These are phyloP conservation scores for Palythoa caribaeorum DNA, from an alignment of 92 coral and sea anemone genomes.

Conservation along the genomic window DNA sequence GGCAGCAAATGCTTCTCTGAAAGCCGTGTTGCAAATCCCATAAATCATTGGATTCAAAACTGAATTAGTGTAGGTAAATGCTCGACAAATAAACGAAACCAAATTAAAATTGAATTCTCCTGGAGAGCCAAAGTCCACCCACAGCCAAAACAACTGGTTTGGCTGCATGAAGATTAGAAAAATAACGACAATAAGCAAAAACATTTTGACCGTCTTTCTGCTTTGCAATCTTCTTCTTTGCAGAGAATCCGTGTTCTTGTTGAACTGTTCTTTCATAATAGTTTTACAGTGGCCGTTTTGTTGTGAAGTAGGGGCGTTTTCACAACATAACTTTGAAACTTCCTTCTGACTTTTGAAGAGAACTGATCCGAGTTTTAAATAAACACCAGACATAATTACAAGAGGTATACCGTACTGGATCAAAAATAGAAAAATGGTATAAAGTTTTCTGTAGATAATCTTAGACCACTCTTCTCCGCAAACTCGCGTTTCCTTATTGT, in stretches of 20 bases:
- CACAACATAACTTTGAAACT: conserved; percentile 47
- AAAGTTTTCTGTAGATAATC: conserved; percentile 59
- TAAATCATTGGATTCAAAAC: conserved; percentile 83
- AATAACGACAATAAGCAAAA: conserved; percentile 81
- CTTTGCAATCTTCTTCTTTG: conserved; percentile 73
- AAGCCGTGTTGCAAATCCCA: conserved; percentile 83
- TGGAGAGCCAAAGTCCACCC: conserved; percentile 69
- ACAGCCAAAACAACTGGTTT: conserved; percentile 87
- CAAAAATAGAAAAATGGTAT: conserved; percentile 83
- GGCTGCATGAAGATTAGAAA: conserved; percentile 93
- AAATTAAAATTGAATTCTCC: conserved; percentile 63
- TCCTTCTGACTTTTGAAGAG: conserved; percentile 69
- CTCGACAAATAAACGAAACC: conserved; percentile 78
- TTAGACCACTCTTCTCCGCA: conserved; percentile 88
- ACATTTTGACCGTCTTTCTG: conserved; percentile 86
- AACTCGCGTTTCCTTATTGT: conserved; percentile 29
- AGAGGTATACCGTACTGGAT: conserved; percentile 90
- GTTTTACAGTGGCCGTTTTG: not conserved
- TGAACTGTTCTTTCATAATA: not conserved
- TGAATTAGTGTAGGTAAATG: conserved; percentile 90
- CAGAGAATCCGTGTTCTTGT: conserved; percentile 42
- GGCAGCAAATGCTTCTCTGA: conserved; percentile 72
- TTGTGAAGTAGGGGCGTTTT: conserved; percentile 4
- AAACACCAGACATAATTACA: conserved; percentile 73
- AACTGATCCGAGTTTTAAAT: conserved; percentile 70